Evolutionary conservation across 2,797 vertebrate species (phyloP), one percentile per base, ranked within the genome.

Genomic region (Eremophila alpestris): DNA sequence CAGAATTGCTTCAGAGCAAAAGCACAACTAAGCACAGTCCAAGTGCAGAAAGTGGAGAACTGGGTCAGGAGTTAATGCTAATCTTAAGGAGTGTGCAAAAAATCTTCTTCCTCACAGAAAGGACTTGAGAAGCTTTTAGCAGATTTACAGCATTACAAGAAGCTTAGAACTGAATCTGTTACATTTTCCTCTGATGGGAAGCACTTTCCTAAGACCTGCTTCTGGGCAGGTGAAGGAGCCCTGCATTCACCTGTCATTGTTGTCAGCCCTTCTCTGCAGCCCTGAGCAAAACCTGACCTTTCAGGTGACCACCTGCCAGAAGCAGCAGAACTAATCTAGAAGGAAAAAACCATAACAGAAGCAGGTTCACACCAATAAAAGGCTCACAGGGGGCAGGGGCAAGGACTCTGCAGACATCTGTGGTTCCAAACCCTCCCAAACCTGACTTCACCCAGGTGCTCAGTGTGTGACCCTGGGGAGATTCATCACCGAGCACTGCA

Each of bases 261-360:
- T 80, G 22, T 48, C 71, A 91, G 76, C 80, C 65, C 55, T 80
- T 74, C 91, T n/a, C 75, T 71, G 83, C 67, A 90, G 34, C 24
- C 65, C 73, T 79, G 82, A 76, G 68, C 62, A 88, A 73, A 65
- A 74, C 51, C 36, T 45, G 6, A 41, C 51, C 38, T 74, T 70
- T 86, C 34, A 76, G 63, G 36, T 7, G 40, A 68, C 29, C 51
- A 75, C 11, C 41, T 82, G 59, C 49, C 58, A 20, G 20, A 82
- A 79, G 60, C 76, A 58, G 36, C 36, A 92, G 67, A 93, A 65
- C 58, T 70, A 73, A 89, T 30, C 52, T 56, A 56, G 38, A 70
- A 90, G 24, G 32, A 36, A 41, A 58, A 65, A 30, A 36, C 0
- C 0, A 0, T 32, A 78, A 27, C 30, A 77, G 16, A 75, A 68